Percentiles rank a stretch among this genome's conserved stretches.
phyloP scores from a whole-genome alignment of 2,888 invertebrate species.

The Apocheima hispidaria region DNA sequence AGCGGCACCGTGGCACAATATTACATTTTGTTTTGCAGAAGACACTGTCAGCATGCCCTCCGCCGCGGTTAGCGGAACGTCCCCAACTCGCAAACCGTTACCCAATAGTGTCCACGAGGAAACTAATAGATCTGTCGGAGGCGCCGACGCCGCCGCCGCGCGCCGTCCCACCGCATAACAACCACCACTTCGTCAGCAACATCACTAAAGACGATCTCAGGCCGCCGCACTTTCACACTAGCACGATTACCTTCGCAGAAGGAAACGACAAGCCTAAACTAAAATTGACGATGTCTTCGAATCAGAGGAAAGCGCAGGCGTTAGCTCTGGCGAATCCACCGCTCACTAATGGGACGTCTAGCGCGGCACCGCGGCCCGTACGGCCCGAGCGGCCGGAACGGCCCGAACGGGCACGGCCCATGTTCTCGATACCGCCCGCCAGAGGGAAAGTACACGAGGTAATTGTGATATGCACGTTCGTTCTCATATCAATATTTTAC shows the following conservation, averaged over 20 bases:
- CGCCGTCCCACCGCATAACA: constrained; percentile 42
- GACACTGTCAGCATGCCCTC: constrained; percentile 77
- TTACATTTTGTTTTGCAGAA: constrained; percentile 82
- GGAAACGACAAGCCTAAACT: constrained; percentile 74
- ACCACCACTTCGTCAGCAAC: constrained; percentile 74
- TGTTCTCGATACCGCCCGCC: constrained; percentile 46
- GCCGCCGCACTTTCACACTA: constrained; percentile 71
- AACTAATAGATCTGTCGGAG: constrained; percentile 76
- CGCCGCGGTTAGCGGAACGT: constrained; percentile 81
- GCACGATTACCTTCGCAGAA: constrained; percentile 79
- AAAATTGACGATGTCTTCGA: constrained; percentile 73
- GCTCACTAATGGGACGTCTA: constrained; percentile 56
- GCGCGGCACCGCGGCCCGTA: constrained; percentile 46
- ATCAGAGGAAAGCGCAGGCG: constrained; percentile 61
- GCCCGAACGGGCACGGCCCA: constrained; percentile 39
- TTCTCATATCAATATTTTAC: constrained; percentile 74
- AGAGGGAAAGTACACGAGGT: constrained; percentile 73
- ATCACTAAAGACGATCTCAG: constrained; percentile 71
- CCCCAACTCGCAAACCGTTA: constrained; percentile 76
- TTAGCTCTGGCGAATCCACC: not conserved
- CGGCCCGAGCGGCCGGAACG: constrained; percentile 49
- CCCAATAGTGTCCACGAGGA: constrained; percentile 79
- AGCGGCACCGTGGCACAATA: constrained; percentile 80
- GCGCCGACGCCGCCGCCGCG: constrained; percentile 79
- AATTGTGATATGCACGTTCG: constrained; percentile 78